Evolutionary conservation across 2,888 invertebrate genomes (phyloP), one percentile per base, ranked within the genome.

Genomic region (Xylophagus ater): DNA sequence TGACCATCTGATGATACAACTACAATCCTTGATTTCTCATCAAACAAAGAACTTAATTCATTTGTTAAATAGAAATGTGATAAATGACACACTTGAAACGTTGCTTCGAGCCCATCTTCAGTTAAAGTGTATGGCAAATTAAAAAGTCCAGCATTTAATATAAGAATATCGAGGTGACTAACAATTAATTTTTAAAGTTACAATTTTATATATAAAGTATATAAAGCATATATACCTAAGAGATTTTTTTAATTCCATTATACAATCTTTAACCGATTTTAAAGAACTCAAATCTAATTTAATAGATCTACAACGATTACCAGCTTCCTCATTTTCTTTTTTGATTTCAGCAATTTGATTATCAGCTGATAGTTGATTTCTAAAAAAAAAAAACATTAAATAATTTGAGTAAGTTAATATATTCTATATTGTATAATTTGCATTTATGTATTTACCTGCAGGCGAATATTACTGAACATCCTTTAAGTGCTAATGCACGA

Each of bases 1-100:
- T n/a, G n/a, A n/a, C n/a, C n/a, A n/a, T 90, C 85, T 6, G 93
- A 93, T 2, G 92, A 82, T 1, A 96, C 73, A 52, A 92, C 75
- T 3, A 93, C 74, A 23, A 96, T 78, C 52, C 93, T 72, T 1
- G 77, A 72, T 2, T 76, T 77, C 46, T 69, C 72, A 48, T 71
- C 70, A 34, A 92, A 67, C 20, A 82, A 54, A 2, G 81, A 72
- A 50, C 82, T 76, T 31, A 92, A 60, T 32, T 89, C 65, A 32
- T 84, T 59, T 0, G 86, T 80, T 15, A 94, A 62, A 57, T 89
- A 83, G 60, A 81, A 76, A 52, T 86, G 87, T 5, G 82, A 75
- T 37, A 92, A 68, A 62, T 89, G 85, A 59, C 90, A 93, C 1
- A 92, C 84, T 75, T 88, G 88, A 59, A 86, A 86, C 49, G 74